Base-by-base conservation (phyloP, 2,888 invertebrate species). In the Leptopilina myrica region DNA sequence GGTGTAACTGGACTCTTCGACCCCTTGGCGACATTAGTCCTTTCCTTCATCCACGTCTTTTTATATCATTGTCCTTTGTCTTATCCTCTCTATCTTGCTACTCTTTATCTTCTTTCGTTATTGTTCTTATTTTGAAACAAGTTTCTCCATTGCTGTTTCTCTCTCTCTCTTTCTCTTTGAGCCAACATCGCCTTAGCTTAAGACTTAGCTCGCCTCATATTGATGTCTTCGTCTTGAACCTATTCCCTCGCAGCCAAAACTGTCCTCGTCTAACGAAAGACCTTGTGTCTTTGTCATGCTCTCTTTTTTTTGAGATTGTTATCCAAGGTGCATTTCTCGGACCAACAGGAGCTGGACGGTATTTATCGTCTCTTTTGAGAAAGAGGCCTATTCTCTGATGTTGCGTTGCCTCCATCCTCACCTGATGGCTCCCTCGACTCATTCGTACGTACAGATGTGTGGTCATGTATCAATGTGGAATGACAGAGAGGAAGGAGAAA, bases 1-100 rank as follows among this genome's bases (percentile, higher is more conserved):
- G 15, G 15, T 11, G 49, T 80, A 81, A 81, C 81, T 83, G 81
- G 82, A 84, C 83, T 81, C 80, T 65, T 76, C 78, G 62, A 76
- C 76, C 76, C 62, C 59, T 59, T 64, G 64, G 66, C 76, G 46
- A 73, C 33, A 73, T 56, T 73, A 20, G 33, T 73, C 53, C 73
- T 56, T 73, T 76, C 64, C 77, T 76, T 64, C 69, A 76, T 69
- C n/a, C 62, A 64, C n/a, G 33, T 11, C 59, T 15, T 78, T 79
- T 77, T 33, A 77, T 49, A 53, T 56, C 14, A 12, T 26, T 53
- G 69, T 26, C 73, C 73, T 73, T 73, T 56, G 26, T 59, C 59
- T 59, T n/a, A 59, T 7, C 59, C 15, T n/a, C n/a, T 15, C 14
- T n/a, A 59, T 59, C 12, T 12, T 14, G n/a, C 12, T n/a, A 12